Evolutionary conservation across 1,140 invertebrate species (phyloP).

Genomic region (Ganaspis sp.): DNA sequence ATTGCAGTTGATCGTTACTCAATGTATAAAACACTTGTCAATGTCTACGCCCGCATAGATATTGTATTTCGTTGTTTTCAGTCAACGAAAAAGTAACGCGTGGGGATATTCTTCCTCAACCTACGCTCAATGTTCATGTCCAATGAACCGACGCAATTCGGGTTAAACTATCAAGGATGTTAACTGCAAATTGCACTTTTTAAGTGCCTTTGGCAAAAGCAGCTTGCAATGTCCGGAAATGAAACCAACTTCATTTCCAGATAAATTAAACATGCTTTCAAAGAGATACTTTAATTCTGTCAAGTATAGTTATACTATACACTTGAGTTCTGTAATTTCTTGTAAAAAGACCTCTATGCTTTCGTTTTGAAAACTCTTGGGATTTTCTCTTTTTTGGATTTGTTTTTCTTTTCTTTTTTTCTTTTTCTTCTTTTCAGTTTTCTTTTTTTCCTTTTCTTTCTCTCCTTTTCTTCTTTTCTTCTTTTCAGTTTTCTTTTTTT

Average conservation of each 20-base stretch:
- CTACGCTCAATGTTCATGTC: background rate
- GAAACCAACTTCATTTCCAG: background rate
- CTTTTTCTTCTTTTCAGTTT: too few species aligned
- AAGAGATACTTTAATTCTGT: too few species aligned
- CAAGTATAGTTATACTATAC: too few species aligned
- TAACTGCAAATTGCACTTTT: constrained; percentile 26
- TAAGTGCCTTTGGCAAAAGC: background rate
- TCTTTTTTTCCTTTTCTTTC: too few species aligned
- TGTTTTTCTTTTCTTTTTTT: too few species aligned
- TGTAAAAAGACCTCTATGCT: too few species aligned
- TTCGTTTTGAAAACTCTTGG: too few species aligned
- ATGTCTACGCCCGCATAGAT: background rate
- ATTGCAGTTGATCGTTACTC: background rate
- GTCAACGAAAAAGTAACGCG: background rate
- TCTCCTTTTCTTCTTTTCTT: too few species aligned
- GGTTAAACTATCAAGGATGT: constrained; percentile 8
- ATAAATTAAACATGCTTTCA: background rate
- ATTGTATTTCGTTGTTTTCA: constrained; percentile 19
- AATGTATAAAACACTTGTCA: background rate
- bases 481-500: too few species aligned
- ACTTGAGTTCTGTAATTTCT: too few species aligned
- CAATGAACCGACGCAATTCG: constrained; percentile 7
- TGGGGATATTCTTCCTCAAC: background rate
- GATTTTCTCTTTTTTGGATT: too few species aligned
- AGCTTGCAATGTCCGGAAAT: background rate